A percentile compares a stretch with the other conserved stretches of the same genome.
Evolutionary conservation across 2,797 vertebrate species (phyloP).

Genomic region (Hippoglossus hippoglossus): DNA sequence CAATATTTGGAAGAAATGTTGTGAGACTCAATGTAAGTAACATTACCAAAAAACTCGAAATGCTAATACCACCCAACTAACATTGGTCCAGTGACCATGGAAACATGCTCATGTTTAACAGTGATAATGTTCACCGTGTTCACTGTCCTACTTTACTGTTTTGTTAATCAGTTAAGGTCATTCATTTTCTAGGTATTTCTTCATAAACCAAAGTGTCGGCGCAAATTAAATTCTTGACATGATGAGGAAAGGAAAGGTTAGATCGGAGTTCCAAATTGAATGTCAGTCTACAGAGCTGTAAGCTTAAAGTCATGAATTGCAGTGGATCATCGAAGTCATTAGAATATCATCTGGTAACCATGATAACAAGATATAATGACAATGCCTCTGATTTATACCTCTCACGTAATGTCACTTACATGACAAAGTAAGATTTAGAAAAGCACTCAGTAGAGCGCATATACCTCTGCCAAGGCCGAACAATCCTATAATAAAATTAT

Average conservation of each 20-base stretch:
- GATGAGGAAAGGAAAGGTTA: neutral
- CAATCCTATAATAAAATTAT: too few relatives aligned
- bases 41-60: too few relatives aligned
- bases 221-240: neutral
- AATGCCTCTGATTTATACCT: too few relatives aligned
- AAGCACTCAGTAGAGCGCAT: too few relatives aligned
- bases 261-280: too few relatives aligned
- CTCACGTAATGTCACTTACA: too few relatives aligned
- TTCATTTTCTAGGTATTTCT: neutral
- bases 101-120: neutral
- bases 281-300: too few relatives aligned
- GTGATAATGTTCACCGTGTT: neutral
- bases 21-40: neutral
- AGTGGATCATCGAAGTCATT: neutral
- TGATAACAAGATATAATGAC: neutral
- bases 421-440: too few relatives aligned
- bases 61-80: neutral
- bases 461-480: too few relatives aligned
- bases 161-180: neutral
- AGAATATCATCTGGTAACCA: neutral
- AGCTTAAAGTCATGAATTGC: too few relatives aligned
- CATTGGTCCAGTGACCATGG: neutral
- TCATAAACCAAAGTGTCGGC: neutral
- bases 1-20: neutral
- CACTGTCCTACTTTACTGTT: neutral